phyloP scores from a whole-genome alignment of 2,113 vertebrate genomes.

The Alethe castanea region DNA sequence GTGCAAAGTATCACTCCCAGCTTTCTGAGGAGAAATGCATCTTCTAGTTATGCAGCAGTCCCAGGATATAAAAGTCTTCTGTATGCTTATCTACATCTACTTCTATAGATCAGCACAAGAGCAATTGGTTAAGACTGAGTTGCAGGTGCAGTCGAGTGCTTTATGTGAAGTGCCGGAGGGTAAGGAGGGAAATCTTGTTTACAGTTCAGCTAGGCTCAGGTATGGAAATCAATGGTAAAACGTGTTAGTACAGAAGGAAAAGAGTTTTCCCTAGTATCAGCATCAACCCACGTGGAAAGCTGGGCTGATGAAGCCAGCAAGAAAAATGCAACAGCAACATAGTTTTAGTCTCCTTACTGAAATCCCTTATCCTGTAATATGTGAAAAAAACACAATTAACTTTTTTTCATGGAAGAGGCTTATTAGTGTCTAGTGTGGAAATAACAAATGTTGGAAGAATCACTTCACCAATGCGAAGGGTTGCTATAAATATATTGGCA shows the following conservation, averaged over 20 bases:
- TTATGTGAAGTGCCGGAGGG: not conserved
- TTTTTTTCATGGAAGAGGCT: not conserved
- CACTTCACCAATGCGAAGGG: not conserved
- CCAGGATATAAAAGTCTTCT: not conserved
- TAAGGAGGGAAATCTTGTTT: slow-evolving; percentile 27
- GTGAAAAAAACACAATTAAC: not conserved
- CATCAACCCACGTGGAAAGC: not conserved
- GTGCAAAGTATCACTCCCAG: not conserved
- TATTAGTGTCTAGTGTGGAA: not conserved
- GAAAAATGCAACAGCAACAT: not conserved
- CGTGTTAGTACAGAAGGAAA: not conserved
- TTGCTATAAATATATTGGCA: not conserved
- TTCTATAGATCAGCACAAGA: not conserved
- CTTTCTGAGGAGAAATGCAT: not conserved
- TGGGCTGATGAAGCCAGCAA: not conserved
- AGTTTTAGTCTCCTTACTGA: not conserved
- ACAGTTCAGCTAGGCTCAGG: not conserved
- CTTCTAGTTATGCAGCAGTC: not conserved
- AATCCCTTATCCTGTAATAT: not conserved
- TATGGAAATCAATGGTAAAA: not conserved
- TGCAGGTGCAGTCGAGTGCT: not conserved
- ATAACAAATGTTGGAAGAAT: not conserved
- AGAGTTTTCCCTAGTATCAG: not conserved
- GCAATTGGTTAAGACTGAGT: not conserved
- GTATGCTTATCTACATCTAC: not conserved